These are phyloP conservation scores for Bombyx mandarina DNA, from an alignment of 1,140 invertebrate species.

Conservation along the genomic window DNA sequence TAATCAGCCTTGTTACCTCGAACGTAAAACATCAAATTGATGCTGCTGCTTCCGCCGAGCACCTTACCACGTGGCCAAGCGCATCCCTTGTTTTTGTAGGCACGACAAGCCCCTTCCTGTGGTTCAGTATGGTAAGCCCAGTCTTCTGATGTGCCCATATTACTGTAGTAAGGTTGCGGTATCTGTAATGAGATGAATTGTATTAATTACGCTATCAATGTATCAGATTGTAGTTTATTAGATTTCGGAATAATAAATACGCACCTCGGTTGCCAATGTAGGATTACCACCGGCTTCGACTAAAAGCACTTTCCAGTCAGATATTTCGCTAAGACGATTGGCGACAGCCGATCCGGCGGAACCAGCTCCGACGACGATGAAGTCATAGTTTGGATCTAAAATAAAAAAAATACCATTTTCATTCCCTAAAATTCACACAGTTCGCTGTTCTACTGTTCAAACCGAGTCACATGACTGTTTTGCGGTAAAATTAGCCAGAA, in stretches of 20 bases:
- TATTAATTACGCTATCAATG: too few species aligned
- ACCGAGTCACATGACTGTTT: too few species aligned
- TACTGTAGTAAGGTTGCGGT: conserved; percentile 30
- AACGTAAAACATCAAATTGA: conserved; percentile 80
- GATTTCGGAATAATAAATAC: background rate
- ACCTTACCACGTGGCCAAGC: conserved; percentile 72
- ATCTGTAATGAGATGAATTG: conserved; percentile 14
- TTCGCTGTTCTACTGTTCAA: too few species aligned
- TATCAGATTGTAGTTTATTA: background rate
- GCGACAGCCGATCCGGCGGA: conserved; percentile 90
- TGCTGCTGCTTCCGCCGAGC: conserved; percentile 75
- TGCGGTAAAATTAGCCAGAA: too few species aligned
- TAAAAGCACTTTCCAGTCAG: conserved; percentile 80
- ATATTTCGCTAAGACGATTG: conserved; percentile 81
- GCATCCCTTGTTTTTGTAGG: conserved; percentile 45
- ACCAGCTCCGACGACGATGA: conserved; percentile 29
- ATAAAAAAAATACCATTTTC: conserved; percentile 3
- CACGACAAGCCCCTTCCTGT: conserved; percentile 52
- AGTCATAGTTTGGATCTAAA: conserved; percentile 37
- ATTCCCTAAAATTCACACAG: too few species aligned
- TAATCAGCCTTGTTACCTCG: conserved; percentile 77
- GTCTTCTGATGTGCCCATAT: conserved; percentile 48
- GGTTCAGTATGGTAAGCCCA: conserved; percentile 72
- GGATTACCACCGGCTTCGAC: conserved; percentile 54
- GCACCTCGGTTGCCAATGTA: conserved; percentile 14